phyloP scores from a whole-genome alignment of 2,888 invertebrate species.

The Sussaba pulchella region DNA sequence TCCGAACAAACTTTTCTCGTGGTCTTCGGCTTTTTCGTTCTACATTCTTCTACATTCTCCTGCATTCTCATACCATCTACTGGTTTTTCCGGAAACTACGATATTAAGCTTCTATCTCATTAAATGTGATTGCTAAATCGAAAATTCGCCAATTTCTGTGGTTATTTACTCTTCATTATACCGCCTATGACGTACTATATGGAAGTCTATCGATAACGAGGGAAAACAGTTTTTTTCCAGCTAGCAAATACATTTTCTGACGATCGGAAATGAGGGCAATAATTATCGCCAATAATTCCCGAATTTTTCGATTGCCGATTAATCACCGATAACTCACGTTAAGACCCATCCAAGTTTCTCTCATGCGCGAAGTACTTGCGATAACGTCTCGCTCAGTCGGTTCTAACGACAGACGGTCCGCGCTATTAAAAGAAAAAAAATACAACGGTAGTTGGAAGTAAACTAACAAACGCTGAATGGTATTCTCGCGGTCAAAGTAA shows the following conservation, averaged over 20 bases:
- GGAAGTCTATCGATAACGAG: too few species aligned
- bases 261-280: too few species aligned
- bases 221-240: too few species aligned
- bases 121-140: background rate
- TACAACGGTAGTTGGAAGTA: conserved; percentile 7
- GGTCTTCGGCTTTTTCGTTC: conserved; percentile 17
- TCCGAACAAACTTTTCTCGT: conserved; percentile 8
- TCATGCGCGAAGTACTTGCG: background rate
- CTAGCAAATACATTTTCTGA: too few species aligned
- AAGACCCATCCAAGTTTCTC: too few species aligned
- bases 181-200: too few species aligned
- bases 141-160: conserved; percentile 4
- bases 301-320: too few species aligned
- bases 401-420: background rate
- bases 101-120: conserved; percentile 10
- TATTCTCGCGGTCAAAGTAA: conserved; percentile 2
- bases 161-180: background rate
- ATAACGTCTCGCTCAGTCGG: conserved; percentile 12
- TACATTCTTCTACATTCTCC: background rate
- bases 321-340: too few species aligned
- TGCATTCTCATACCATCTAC: background rate
- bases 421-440: background rate
- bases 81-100: background rate
- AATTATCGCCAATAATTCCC: too few species aligned
- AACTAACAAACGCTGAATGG: conserved; percentile 9